Evolutionary conservation across 2,797 vertebrate species (phyloP).

Genomic region (Delichon dasypus): DNA sequence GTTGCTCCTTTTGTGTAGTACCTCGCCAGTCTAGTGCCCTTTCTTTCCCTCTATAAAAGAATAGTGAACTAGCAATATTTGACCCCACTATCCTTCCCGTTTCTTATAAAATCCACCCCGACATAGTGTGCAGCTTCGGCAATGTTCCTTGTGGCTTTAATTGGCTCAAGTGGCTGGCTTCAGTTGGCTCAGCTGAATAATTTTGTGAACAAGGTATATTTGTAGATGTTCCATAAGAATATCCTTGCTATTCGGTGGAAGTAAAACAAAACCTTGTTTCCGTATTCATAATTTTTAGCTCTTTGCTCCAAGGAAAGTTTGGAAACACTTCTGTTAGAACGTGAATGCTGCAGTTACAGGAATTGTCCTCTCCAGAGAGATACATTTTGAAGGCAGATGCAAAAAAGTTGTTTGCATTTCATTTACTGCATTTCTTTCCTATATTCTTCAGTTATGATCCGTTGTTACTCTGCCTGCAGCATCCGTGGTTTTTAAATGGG

Average conservation of each 20-base stretch:
- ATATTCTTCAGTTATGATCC: neutral
- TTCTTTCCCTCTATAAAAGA: accelerated
- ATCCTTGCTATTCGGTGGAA: neutral
- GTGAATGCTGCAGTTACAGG: neutral
- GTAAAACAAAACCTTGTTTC: neutral
- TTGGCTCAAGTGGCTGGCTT: neutral
- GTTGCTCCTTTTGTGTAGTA: neutral
- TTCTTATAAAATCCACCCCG: neutral
- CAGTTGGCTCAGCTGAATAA: neutral
- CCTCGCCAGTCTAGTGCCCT: neutral
- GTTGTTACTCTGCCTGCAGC: neutral
- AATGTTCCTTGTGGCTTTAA: neutral
- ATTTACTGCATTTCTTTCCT: neutral
- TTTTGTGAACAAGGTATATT: neutral
- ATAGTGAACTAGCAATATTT: neutral
- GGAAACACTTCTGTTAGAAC: neutral
- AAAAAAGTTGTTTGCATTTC: neutral
- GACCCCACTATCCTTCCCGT: neutral
- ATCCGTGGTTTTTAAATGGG: neutral
- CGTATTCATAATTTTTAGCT: neutral
- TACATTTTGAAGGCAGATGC: neutral
- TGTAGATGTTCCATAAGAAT: neutral
- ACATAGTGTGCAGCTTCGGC: accelerated
- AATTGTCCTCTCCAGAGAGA: neutral
- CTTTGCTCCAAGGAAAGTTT: neutral